Conservation (phyloP, 1,140 invertebrate species). For the Macrobrachium rosenbergii region DNA sequence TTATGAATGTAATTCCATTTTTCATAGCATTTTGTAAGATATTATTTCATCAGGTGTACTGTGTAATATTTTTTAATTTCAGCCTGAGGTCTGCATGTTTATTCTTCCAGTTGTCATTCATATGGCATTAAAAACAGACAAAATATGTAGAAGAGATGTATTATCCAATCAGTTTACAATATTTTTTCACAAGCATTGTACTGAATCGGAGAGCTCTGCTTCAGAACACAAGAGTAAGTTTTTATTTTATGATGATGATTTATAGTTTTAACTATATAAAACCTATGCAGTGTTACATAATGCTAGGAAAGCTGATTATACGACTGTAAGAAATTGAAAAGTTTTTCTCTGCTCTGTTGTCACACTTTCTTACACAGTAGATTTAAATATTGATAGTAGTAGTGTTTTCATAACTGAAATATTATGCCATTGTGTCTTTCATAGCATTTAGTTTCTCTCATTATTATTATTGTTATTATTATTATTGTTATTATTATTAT, state of each 20-base stretch:
- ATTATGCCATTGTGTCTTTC: too few species aligned
- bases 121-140: constrained; percentile 16
- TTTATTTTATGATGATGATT: background rate
- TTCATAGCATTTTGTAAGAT: background rate
- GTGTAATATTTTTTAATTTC: background rate
- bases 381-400: too few species aligned
- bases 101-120: constrained; percentile 37
- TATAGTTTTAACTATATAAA: too few species aligned
- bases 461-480: too few species aligned
- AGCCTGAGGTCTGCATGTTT: constrained; percentile 39
- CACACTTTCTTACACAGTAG: too few species aligned
- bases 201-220: background rate
- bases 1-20: background rate
- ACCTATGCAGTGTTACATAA: too few species aligned
- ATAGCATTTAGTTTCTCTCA: too few species aligned
- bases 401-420: too few species aligned
- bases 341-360: too few species aligned
- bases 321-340: too few species aligned
- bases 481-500: too few species aligned
- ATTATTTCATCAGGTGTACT: background rate
- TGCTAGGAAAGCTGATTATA: too few species aligned
- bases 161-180: constrained; percentile 25
- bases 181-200: constrained; percentile 22
- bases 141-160: constrained; percentile 12
- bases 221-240: background rate